Percentiles rank a stretch among this genome's conserved stretches.
Conservation (phyloP, 2,888 invertebrate species). For the Conchocele bisecta region DNA sequence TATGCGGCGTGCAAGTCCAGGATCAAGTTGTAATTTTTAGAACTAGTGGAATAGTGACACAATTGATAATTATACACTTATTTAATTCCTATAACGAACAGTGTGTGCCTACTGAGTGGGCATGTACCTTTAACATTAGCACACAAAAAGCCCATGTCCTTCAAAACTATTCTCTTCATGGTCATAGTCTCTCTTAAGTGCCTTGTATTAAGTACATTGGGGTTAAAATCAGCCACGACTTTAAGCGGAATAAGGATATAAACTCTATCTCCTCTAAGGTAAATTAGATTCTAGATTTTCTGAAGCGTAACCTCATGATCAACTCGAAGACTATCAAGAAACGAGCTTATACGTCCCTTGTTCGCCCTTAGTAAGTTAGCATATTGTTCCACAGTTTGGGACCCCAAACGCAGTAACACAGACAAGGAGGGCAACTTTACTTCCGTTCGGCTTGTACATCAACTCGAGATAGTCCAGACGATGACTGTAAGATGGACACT, state of each 20-base stretch:
- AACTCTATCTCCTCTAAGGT: slow-evolving; percentile 4
- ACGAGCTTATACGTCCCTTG: background rate
- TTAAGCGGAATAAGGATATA: slow-evolving; percentile 15
- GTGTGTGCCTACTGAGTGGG: too few relatives aligned
- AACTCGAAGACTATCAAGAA: background rate
- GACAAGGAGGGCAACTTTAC: background rate
- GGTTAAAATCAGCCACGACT: slow-evolving; percentile 8
- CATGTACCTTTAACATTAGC: too few relatives aligned
- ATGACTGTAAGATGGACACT: background rate
- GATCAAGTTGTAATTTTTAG: too few relatives aligned
- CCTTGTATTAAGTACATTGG: slow-evolving; percentile 14
- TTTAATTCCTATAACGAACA: too few relatives aligned
- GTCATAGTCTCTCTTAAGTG: slow-evolving; percentile 12
- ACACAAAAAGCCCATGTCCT: background rate
- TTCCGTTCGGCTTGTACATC: background rate
- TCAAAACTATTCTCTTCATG: slow-evolving; percentile 13
- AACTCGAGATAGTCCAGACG: background rate
- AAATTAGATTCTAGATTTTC: background rate
- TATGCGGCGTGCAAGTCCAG: too few relatives aligned
- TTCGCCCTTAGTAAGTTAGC: background rate
- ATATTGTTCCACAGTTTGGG: background rate
- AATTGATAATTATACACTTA: too few relatives aligned
- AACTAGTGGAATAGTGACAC: too few relatives aligned
- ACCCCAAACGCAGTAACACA: background rate
- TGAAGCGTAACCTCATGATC: background rate